Base-by-base conservation (phyloP, 2,888 invertebrate species). In the Drosophila seclusa region DNA sequence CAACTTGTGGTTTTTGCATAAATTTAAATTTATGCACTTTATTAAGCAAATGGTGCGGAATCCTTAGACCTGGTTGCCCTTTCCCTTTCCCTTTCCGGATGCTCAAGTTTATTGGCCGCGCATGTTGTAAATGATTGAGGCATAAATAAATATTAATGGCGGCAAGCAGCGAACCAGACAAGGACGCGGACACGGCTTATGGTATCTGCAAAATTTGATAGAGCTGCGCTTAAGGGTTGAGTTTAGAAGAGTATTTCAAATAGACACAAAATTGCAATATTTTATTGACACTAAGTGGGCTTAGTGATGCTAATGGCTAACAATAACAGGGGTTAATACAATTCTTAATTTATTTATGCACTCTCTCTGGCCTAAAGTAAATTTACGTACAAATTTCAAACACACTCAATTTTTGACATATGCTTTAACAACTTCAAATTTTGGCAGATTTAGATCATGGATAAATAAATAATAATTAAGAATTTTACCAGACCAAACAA, bases 111-210 rank as follows among this genome's bases (percentile, higher is more conserved):
- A 68, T 67, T 66, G 68, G 60, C 42, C 45, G 70, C 66, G 74
- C 66, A 60, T 69, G 54, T 66, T 71, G 57, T 66, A 73, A 79
- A 68, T 73, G 73, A 82, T 82, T 82, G 82, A 73, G 58, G 77
- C 82, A 82, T 82, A 82, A 82, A 82, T 82, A 82, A 82, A 82
- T 80, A 82, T 82, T 82, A 82, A 82, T 82, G 82, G 65, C 54
- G 58, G 70, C 13, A 55, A 58, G 68, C 59, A 53, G 52, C 29
- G 24, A 27, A 36, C 2, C 32, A 21, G 40, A 59, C 54, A 45
- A n/a, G 48, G n/a, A 45, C 58, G 11, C 49, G 36, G 31, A 36
- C 57, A 21, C 50, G 38, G 34, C 57, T 62, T 71, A 60, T 65
- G 75, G 58, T 59, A 73, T 61, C 21, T 21, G 45, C n/a, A 42